These are phyloP conservation scores for Mus spretus DNA, from an alignment of 2,797 vertebrate species.

Conservation along the genomic window DNA sequence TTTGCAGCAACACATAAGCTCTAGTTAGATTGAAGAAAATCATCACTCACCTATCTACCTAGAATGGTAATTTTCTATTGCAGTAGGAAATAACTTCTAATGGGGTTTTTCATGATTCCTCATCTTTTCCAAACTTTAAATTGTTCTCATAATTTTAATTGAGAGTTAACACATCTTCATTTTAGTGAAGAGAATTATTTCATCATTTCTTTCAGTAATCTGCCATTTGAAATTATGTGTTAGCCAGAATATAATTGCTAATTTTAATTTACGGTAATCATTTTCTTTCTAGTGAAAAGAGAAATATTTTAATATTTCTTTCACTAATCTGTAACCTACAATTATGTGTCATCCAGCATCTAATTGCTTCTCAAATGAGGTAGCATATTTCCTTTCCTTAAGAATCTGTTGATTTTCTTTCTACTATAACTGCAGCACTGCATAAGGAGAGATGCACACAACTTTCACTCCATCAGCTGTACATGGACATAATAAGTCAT, in stretches of 20 bases:
- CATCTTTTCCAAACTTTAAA: conserved; percentile 31
- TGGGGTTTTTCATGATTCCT: conserved; percentile 32
- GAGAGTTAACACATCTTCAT: background rate
- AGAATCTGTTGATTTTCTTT: conserved; percentile 17
- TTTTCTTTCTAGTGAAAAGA: conserved; percentile 33
- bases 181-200: conserved; percentile 27
- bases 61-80: background rate
- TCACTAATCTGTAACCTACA: background rate
- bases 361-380: conserved; percentile 50
- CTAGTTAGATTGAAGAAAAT: background rate
- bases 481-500: background rate
- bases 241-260: conserved; percentile 20
- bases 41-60: background rate
- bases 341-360: conserved; percentile 9
- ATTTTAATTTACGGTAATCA: conserved; percentile 9
- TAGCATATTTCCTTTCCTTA: conserved; percentile 16
- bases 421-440: background rate
- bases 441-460: background rate
- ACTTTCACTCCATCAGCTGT: background rate
- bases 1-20: background rate
- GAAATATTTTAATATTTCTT: conserved; percentile 31
- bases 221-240: background rate
- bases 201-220: background rate
- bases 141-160: conserved; percentile 48
- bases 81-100: background rate